These are phyloP conservation scores for Platyura marginata DNA, from an alignment of 1,140 invertebrate genomes.

Conservation along the genomic window DNA sequence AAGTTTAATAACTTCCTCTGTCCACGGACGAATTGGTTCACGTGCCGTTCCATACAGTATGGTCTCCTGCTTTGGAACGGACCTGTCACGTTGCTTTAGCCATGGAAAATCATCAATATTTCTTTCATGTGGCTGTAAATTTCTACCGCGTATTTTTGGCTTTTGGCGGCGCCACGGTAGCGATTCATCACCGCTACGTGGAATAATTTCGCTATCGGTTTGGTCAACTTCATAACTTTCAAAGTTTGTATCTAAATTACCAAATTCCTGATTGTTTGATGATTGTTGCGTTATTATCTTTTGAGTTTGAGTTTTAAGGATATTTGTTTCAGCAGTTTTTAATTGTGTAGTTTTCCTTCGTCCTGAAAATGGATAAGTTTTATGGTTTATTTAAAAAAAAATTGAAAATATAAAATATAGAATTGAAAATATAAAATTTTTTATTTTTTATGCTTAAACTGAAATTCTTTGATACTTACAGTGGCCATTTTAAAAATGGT, in stretches of 20 bases:
- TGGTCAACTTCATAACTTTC: neutral
- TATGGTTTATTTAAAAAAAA: neutral
- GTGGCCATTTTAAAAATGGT: neutral
- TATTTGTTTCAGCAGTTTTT: neutral
- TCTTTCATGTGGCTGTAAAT: slow-evolving; percentile 17
- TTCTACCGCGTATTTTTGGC: slow-evolving; percentile 18
- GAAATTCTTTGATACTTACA: neutral
- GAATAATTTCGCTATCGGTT: slow-evolving; percentile 24
- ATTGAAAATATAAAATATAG: neutral
- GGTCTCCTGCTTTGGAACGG: slow-evolving; percentile 15
- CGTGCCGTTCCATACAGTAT: slow-evolving; percentile 17
- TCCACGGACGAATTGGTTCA: slow-evolving; percentile 28
- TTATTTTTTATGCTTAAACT: neutral
- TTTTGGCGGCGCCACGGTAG: slow-evolving; percentile 28
- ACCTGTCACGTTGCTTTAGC: slow-evolving; percentile 20
- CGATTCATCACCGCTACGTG: slow-evolving; percentile 30
- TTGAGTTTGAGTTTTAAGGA: neutral
- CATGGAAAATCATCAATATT: slow-evolving; percentile 13
- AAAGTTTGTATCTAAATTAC: neutral
- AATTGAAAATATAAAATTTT: neutral
- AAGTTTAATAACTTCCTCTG: slow-evolving; percentile 33
- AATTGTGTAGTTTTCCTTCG: neutral
- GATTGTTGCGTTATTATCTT: neutral
- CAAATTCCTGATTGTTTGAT: neutral
- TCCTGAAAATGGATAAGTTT: neutral